Percentiles rank a stretch among this genome's conserved stretches.
phyloP scores from a whole-genome alignment of 2,797 vertebrate genomes.

The Helicolenus hilgendorfi region DNA sequence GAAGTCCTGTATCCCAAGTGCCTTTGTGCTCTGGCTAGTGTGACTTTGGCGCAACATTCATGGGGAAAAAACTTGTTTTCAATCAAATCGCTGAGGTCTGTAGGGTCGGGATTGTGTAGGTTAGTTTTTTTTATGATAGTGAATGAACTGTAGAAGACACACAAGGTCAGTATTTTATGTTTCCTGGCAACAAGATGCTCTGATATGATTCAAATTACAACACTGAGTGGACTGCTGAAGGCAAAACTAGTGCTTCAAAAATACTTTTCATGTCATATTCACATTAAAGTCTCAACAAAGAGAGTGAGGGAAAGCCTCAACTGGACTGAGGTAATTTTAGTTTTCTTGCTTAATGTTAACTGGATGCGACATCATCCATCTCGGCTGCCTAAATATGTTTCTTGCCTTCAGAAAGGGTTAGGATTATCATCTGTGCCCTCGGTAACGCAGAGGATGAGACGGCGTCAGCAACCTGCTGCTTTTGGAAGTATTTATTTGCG shows the following conservation, averaged over 20 bases:
- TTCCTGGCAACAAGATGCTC: neutral
- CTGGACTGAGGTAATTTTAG: neutral
- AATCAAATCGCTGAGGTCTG: neutral
- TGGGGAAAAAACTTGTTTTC: neutral
- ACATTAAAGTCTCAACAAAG: neutral
- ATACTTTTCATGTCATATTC: neutral
- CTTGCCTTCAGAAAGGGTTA: constrained; percentile 46
- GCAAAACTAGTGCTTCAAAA: neutral
- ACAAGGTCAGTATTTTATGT: neutral
- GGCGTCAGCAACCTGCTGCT: constrained; percentile 17
- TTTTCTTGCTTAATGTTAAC: constrained; percentile 23
- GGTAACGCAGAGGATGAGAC: constrained; percentile 27
- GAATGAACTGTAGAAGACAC: neutral
- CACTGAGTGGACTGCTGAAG: neutral
- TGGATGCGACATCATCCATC: constrained; percentile 44
- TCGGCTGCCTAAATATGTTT: constrained; percentile 41
- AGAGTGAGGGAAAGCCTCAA: neutral
- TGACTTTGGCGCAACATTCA: neutral
- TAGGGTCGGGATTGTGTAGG: neutral
- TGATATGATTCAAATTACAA: neutral
- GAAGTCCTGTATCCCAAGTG: neutral
- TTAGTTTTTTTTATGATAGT: neutral
- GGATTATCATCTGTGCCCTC: constrained; percentile 38
- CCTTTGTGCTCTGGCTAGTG: neutral
- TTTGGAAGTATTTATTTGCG: neutral